phyloP scores from a whole-genome alignment of 1,140 invertebrate genomes.

The Tenebrio molitor region DNA sequence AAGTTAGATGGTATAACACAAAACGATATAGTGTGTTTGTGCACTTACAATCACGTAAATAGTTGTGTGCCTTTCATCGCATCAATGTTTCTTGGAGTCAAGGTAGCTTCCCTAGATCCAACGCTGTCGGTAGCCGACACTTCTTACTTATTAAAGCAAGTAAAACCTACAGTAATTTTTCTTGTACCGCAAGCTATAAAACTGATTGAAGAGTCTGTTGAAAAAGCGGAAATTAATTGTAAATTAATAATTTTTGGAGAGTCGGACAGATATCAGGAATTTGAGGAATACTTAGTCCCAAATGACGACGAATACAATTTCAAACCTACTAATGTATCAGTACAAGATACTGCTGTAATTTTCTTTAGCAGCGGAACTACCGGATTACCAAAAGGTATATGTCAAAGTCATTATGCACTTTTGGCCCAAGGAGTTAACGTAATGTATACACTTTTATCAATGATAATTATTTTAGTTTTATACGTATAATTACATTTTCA shows the following conservation, averaged over 20 bases:
- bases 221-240: conserved; percentile 18
- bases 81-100: conserved; percentile 45
- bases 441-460: conserved; percentile 27
- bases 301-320: conserved; percentile 43
- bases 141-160: conserved; percentile 42
- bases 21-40: conserved; percentile 48
- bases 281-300: conserved; percentile 44
- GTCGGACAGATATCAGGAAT: conserved; percentile 38
- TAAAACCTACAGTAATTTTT: conserved; percentile 51
- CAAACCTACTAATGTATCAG: conserved; percentile 22
- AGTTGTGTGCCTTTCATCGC: conserved; percentile 50
- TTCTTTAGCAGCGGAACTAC: conserved; percentile 59
- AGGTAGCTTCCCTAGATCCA: conserved; percentile 48
- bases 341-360: conserved; percentile 52
- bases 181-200: conserved; percentile 9
- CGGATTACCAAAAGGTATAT: conserved; percentile 58
- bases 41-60: conserved; percentile 48
- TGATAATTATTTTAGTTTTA: conserved; percentile 3
- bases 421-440: conserved; percentile 45
- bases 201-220: conserved; percentile 43
- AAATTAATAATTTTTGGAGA: conserved; percentile 54
- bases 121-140: conserved; percentile 44
- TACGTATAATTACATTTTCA: conserved; percentile 22
- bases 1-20: conserved; percentile 30
- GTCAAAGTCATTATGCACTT: conserved; percentile 52